Conservation (phyloP, 2,797 vertebrate species). For the Tokudaia tokunoshimensis region DNA sequence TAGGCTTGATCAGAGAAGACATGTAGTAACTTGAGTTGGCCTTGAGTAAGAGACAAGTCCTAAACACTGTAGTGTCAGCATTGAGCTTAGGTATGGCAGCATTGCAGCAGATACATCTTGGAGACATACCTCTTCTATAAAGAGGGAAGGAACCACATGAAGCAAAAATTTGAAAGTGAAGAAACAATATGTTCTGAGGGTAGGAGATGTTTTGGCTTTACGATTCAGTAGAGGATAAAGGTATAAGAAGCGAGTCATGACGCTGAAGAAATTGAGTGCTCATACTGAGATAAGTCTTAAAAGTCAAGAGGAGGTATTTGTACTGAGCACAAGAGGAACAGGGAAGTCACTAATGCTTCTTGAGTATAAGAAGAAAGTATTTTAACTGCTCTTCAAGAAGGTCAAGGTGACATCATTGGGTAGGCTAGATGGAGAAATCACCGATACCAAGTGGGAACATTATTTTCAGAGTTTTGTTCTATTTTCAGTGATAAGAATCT, state of each 20-base stretch:
- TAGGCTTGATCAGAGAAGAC: neutral
- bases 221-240: neutral
- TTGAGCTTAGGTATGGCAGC: neutral
- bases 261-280: neutral
- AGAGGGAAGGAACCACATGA: neutral
- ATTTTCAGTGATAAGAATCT: neutral
- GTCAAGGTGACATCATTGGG: neutral
- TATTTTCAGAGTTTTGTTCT: neutral
- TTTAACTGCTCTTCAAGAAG: neutral
- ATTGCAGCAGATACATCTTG: neutral
- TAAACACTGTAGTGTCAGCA: neutral
- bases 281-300: neutral
- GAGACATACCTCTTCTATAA: neutral
- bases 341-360: neutral
- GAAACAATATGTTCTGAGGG: neutral
- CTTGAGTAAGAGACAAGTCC: neutral
- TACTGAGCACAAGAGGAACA: neutral
- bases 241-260: neutral
- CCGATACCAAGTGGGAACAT: neutral
- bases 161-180: neutral
- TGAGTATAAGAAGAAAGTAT: neutral
- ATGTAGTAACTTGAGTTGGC: neutral
- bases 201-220: neutral
- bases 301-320: neutral
- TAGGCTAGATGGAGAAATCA: neutral